Percentiles rank a stretch among this genome's conserved stretches.
Conservation (phyloP, 2,888 invertebrate species). For the Himalopsyche tibetana region DNA sequence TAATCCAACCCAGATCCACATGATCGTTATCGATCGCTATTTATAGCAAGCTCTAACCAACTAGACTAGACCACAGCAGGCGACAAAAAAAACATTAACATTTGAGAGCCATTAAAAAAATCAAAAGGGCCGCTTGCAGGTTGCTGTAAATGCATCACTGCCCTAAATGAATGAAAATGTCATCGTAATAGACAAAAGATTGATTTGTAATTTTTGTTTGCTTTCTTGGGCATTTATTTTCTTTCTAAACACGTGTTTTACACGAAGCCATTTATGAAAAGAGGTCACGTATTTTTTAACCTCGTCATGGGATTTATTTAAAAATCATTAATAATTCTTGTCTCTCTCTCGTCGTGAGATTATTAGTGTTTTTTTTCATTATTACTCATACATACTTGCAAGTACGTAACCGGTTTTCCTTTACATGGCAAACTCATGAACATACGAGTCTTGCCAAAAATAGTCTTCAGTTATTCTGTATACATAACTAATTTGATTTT, state of each 20-base stretch:
- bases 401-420: neutral
- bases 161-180: too few relatives aligned
- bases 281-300: neutral
- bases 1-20: too few relatives aligned
- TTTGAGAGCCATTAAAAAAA: too few relatives aligned
- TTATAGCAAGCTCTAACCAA: too few relatives aligned
- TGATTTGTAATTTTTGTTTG: neutral
- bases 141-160: too few relatives aligned
- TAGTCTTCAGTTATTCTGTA: conserved; percentile 13
- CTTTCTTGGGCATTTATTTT: neutral
- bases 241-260: conserved; percentile 1
- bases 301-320: conserved; percentile 1
- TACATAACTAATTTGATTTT: neutral
- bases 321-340: neutral
- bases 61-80: too few relatives aligned
- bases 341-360: neutral
- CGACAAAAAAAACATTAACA: too few relatives aligned
- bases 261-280: neutral
- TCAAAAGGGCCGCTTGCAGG: too few relatives aligned
- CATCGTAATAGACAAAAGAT: too few relatives aligned
- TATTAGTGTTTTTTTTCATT: neutral
- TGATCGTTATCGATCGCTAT: too few relatives aligned
- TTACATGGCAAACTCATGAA: neutral
- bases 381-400: neutral
- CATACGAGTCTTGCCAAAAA: conserved; percentile 13